Evolutionary conservation across 2,113 vertebrate species (phyloP).

Genomic region (Labrus mixtus): DNA sequence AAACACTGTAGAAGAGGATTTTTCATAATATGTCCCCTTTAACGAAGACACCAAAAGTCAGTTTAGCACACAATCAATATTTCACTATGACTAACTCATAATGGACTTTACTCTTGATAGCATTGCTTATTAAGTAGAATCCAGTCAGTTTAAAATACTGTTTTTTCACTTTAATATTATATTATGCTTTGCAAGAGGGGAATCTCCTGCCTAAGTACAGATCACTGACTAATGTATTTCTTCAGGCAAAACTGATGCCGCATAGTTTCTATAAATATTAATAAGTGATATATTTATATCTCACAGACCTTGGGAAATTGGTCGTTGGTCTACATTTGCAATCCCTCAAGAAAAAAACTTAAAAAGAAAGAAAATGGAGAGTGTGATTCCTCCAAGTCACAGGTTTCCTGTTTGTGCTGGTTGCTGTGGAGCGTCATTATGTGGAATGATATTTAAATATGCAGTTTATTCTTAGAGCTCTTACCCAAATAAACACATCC

Average conservation of each 20-base stretch:
- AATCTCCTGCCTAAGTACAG: conserved; percentile 47
- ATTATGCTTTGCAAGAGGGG: conserved; percentile 20
- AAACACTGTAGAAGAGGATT: too few relatives aligned
- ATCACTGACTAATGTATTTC: conserved; percentile 72
- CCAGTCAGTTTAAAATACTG: conserved; percentile 12
- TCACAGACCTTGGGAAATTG: conserved; percentile 49
- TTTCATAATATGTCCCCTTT: too few relatives aligned
- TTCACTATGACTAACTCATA: conserved; percentile 6
- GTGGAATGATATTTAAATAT: neutral
- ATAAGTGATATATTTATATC: conserved; percentile 72
- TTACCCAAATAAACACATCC: too few relatives aligned
- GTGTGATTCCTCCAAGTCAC: neutral
- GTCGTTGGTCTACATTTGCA: conserved; percentile 54
- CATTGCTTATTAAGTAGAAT: conserved; percentile 27
- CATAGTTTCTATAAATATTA: conserved; percentile 69
- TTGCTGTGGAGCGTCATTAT: neutral
- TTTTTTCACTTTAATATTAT: conserved; percentile 21
- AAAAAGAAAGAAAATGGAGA: conserved; percentile 8
- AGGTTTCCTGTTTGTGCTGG: neutral
- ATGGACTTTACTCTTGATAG: neutral
- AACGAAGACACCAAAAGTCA: neutral
- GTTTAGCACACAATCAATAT: conserved; percentile 4
- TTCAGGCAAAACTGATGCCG: conserved; percentile 56
- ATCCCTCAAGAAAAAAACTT: conserved; percentile 14
- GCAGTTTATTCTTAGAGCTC: conserved; percentile 14